phyloP scores from a whole-genome alignment of 2,797 vertebrate species.

The Gouania willdenowi region DNA sequence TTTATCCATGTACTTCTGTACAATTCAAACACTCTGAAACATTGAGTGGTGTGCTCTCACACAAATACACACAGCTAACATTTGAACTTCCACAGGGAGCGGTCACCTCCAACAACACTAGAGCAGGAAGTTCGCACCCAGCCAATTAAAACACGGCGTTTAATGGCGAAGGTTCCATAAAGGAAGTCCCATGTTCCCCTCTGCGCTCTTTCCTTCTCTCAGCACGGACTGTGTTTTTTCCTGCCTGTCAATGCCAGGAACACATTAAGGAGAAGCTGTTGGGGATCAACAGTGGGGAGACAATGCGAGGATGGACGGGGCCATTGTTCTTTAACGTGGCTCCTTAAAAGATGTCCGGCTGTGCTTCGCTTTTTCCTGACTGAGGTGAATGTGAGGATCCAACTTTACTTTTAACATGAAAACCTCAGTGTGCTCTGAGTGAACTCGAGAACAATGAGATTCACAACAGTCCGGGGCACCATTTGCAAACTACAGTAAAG shows the following conservation, averaged over 20 bases:
- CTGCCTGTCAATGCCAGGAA: slow-evolving; percentile 70
- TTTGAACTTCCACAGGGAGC: slow-evolving; percentile 37
- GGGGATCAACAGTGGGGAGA: slow-evolving; percentile 33
- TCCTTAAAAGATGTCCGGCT: slow-evolving; percentile 39
- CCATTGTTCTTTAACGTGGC: slow-evolving; percentile 49
- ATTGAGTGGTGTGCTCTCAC: too few species aligned
- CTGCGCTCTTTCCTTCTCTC: slow-evolving; percentile 45
- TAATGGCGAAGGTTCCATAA: slow-evolving; percentile 49
- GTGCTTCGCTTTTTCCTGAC: slow-evolving; percentile 12
- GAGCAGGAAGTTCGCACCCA: slow-evolving; percentile 50
- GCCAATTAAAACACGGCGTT: slow-evolving; percentile 50
- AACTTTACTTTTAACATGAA: slow-evolving; percentile 10
- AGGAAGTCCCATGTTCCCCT: slow-evolving; percentile 63
- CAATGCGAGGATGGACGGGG: slow-evolving; percentile 63
- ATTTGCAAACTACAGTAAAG: too few species aligned
- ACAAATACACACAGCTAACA: not conserved
- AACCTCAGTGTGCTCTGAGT: too few species aligned
- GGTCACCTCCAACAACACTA: slow-evolving; percentile 45
- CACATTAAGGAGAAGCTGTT: slow-evolving; percentile 58
- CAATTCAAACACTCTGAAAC: too few species aligned
- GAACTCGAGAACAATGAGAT: too few species aligned
- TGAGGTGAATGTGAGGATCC: not conserved
- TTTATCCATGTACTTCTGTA: too few species aligned
- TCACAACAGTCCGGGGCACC: too few species aligned
- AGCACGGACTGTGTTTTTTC: slow-evolving; percentile 67